These are phyloP conservation scores for Drosophila pseudotakahashii DNA, from an alignment of 2,888 invertebrate species.

Conservation along the genomic window DNA sequence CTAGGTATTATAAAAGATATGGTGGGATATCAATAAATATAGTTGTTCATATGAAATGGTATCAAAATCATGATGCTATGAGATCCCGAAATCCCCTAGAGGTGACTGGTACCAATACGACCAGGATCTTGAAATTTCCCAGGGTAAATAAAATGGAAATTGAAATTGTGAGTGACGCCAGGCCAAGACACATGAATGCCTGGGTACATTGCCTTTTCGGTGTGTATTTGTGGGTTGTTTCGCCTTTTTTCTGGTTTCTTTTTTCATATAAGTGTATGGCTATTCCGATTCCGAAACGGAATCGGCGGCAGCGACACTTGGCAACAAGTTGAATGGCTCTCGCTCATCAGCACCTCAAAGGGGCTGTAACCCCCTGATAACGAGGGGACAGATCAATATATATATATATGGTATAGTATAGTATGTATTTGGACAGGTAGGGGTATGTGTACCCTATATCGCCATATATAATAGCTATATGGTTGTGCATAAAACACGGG, in stretches of 20 bases:
- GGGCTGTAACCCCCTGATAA: constrained; percentile 36
- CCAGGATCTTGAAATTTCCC: background rate
- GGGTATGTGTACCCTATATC: background rate
- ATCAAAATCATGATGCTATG: too few species aligned
- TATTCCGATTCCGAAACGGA: constrained; percentile 20
- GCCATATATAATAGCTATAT: background rate
- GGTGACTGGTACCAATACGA: background rate
- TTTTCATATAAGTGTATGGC: constrained; percentile 10
- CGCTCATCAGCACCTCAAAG: constrained; percentile 41
- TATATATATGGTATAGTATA: background rate
- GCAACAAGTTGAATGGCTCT: constrained; percentile 72
- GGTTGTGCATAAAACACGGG: constrained; percentile 17
- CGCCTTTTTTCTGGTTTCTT: constrained; percentile 23
- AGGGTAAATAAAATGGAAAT: constrained; percentile 39
- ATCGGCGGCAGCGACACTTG: constrained; percentile 53
- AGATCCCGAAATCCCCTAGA: background rate
- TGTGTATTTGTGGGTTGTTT: constrained; percentile 22
- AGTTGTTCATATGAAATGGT: too few species aligned
- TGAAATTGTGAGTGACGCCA: constrained; percentile 59
- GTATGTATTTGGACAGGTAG: background rate
- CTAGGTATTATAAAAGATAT: too few species aligned
- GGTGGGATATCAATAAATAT: too few species aligned
- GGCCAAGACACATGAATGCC: constrained; percentile 29
- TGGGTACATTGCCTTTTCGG: constrained; percentile 56
- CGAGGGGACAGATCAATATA: constrained; percentile 36